Conservation (phyloP, 2,113 vertebrate species). For the Sapayoa aenigma region DNA sequence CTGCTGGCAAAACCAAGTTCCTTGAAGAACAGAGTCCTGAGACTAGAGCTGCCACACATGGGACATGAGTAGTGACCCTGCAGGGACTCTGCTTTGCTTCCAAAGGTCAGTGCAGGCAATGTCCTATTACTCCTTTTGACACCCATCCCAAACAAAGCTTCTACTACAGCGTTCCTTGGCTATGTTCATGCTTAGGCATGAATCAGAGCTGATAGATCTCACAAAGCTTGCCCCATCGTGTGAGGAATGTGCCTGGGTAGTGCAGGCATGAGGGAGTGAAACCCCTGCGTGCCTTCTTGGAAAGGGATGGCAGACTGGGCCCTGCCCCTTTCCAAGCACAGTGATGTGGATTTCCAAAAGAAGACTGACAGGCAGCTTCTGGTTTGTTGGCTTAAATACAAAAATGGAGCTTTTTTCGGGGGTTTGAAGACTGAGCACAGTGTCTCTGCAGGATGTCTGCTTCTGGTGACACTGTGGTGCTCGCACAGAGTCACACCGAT, state of each 20-base stretch:
- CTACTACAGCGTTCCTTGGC: not conserved
- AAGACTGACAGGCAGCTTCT: not conserved
- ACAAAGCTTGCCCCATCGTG: not conserved
- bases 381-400: not conserved
- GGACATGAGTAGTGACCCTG: not conserved
- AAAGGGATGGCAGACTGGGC: not conserved
- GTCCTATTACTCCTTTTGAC: not conserved
- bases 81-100: not conserved
- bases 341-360: not conserved
- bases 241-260: not conserved
- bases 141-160: not conserved
- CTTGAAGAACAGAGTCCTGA: not conserved
- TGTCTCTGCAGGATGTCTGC: not conserved
- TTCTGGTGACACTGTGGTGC: not conserved
- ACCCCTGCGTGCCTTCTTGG: accelerated
- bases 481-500: accelerated
- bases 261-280: not conserved
- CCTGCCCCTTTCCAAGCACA: not conserved
- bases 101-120: not conserved
- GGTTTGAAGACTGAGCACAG: not conserved
- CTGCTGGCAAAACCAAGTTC: not conserved
- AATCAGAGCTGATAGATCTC: not conserved
- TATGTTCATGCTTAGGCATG: not conserved
- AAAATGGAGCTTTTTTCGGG: not conserved
- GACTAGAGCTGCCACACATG: not conserved